A percentile compares a stretch with the other conserved stretches of the same genome.
These are phyloP conservation scores for Hypotaenidia okinawae DNA, from an alignment of 2,797 vertebrate species.

Conservation along the genomic window DNA sequence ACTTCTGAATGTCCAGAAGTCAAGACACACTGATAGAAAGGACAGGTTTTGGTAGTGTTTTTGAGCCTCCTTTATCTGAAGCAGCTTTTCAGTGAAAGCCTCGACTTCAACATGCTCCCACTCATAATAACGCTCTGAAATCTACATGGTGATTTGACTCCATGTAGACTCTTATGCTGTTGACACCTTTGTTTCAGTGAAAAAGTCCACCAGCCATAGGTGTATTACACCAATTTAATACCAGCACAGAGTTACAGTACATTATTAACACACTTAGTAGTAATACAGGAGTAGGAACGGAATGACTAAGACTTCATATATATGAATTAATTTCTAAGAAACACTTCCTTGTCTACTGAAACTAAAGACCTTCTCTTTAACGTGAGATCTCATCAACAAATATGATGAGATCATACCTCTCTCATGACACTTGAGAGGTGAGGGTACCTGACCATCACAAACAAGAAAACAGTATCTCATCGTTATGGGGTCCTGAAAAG, in stretches of 20 bases:
- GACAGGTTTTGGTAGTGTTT: not conserved
- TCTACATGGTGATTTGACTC: not conserved
- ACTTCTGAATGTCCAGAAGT: not conserved
- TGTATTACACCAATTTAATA: not conserved
- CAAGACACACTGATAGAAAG: not conserved
- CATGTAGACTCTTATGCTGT: not conserved
- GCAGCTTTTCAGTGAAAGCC: not conserved
- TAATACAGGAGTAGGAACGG: not conserved
- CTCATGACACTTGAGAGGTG: not conserved
- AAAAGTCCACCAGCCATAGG: not conserved
- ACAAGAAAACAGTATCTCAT: not conserved
- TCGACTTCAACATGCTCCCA: not conserved
- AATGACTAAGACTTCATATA: not conserved
- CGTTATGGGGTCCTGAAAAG: not conserved
- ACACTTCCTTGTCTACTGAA: not conserved
- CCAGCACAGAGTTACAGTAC: not conserved
- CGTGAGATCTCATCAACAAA: not conserved
- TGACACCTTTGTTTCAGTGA: not conserved
- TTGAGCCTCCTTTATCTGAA: not conserved
- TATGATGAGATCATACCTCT: not conserved
- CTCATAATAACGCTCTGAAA: rapidly evolving
- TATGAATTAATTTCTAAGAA: not conserved
- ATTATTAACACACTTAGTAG: not conserved
- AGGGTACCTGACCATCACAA: not conserved
- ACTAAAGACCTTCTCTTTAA: not conserved